phyloP scores from a whole-genome alignment of 2,888 invertebrate genomes.

The Drosophila mulleri region DNA sequence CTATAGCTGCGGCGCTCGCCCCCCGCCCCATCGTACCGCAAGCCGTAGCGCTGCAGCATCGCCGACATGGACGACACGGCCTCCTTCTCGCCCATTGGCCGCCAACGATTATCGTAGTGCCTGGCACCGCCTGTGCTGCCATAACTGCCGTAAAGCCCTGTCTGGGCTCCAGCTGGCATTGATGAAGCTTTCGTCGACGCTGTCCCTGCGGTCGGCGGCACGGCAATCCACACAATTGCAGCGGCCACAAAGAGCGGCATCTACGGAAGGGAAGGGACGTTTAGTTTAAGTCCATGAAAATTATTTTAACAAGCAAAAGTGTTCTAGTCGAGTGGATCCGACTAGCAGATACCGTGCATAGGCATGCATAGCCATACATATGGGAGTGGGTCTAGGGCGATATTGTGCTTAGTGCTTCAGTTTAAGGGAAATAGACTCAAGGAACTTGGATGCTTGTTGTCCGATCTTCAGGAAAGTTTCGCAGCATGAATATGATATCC shows the following conservation, averaged over 20 bases:
- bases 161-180: constrained; percentile 41
- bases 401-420: too few relatives aligned
- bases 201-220: constrained; percentile 48
- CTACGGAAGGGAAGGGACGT: constrained; percentile 23
- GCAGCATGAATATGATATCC: not conserved
- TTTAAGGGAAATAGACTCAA: not conserved
- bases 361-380: too few relatives aligned
- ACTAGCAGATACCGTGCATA: not conserved
- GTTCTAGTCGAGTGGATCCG: not conserved
- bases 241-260: constrained; percentile 69
- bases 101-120: constrained; percentile 74
- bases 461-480: not conserved
- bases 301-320: constrained; percentile 36
- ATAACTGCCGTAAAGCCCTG: constrained; percentile 54
- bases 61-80: constrained; percentile 31
- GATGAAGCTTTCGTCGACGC: constrained; percentile 43
- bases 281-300: constrained; percentile 19
- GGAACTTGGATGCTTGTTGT: not conserved
- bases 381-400: too few relatives aligned
- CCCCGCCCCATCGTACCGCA: constrained; percentile 29
- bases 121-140: constrained; percentile 52
- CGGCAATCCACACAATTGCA: constrained; percentile 66
- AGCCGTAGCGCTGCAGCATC: constrained; percentile 44
- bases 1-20: constrained; percentile 57
- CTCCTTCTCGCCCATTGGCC: constrained; percentile 47